Percentiles rank a stretch among this genome's conserved stretches.
Conservation (phyloP, 2,888 invertebrate genomes). For the Drosophila paramelanica region DNA sequence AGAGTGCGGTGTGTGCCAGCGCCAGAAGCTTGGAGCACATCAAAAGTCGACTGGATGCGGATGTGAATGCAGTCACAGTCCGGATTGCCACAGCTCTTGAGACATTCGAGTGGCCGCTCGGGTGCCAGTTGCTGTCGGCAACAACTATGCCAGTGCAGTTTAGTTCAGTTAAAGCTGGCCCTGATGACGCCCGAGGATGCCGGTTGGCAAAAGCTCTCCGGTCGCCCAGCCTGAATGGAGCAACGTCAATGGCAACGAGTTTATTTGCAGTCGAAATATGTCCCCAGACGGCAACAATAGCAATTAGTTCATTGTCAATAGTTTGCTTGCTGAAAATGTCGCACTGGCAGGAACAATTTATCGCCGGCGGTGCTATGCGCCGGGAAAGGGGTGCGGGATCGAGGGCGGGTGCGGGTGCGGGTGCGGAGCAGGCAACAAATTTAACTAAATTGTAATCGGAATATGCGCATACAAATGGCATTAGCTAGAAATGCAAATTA, state of each 20-base stretch:
- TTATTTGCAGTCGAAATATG: conserved; percentile 81
- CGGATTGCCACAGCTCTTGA: conserved; percentile 67
- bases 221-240: conserved; percentile 32
- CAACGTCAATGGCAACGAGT: conserved; percentile 62
- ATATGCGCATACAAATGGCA: conserved; percentile 81
- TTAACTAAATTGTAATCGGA: conserved; percentile 80
- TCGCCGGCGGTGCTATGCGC: conserved; percentile 4
- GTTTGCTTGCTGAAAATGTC: conserved; percentile 78
- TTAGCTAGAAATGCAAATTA: conserved; percentile 79
- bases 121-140: conserved; percentile 27
- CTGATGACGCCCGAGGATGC: conserved; percentile 49
- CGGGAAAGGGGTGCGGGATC: too few relatives aligned
- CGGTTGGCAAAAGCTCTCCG: conserved; percentile 22
- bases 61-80: conserved; percentile 44
- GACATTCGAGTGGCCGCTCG: conserved; percentile 75
- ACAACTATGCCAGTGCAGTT: conserved; percentile 45
- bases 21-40: conserved; percentile 36
- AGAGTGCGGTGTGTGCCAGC: conserved; percentile 71
- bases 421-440: conserved; percentile 48
- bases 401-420: background rate
- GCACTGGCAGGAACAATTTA: conserved; percentile 63
- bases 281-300: conserved; percentile 78
- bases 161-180: conserved; percentile 61
- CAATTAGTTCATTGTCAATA: conserved; percentile 80
- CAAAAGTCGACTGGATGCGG: conserved; percentile 39